Evolutionary conservation across 2,888 invertebrate genomes (phyloP).

Genomic region (Taphrorychus bicolor): DNA sequence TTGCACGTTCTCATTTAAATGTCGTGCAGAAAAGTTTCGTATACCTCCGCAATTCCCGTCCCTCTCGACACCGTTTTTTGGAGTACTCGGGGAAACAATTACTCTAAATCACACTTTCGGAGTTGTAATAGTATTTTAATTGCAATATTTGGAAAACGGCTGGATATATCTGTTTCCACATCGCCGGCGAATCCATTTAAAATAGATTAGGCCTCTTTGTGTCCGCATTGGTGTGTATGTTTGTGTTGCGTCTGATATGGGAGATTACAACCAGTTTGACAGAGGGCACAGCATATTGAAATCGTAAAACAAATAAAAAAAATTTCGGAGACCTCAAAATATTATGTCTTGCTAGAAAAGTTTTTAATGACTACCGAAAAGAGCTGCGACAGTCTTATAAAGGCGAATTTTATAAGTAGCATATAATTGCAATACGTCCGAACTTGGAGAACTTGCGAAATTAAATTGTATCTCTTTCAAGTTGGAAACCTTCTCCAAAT

Average conservation of each 20-base stretch:
- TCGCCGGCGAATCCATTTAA: slow-evolving; percentile 16
- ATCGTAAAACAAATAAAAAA: neutral
- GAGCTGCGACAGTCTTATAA: neutral
- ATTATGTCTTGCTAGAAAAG: neutral
- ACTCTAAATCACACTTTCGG: slow-evolving; percentile 15
- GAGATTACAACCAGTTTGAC: neutral
- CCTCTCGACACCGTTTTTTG: slow-evolving; percentile 2
- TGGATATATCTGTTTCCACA: slow-evolving; percentile 15
- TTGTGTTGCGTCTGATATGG: neutral
- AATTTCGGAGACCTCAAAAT: neutral
- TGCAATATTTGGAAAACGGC: slow-evolving; percentile 12
- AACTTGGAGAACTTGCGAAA: neutral
- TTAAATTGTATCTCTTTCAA: neutral
- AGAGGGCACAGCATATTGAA: neutral
- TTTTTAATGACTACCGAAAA: neutral
- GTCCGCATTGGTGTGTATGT: neutral
- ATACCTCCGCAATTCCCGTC: neutral
- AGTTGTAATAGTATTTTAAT: slow-evolving; percentile 25
- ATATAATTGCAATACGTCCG: neutral
- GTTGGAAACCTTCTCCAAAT: neutral
- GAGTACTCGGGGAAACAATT: slow-evolving; percentile 15
- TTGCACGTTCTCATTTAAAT: slow-evolving; percentile 15
- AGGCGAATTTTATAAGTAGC: neutral
- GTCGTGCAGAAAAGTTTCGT: slow-evolving; percentile 4
- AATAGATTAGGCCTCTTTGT: slow-evolving; percentile 15